phyloP scores from a whole-genome alignment of 2,888 invertebrate species.

The Sepiola atlantica region DNA sequence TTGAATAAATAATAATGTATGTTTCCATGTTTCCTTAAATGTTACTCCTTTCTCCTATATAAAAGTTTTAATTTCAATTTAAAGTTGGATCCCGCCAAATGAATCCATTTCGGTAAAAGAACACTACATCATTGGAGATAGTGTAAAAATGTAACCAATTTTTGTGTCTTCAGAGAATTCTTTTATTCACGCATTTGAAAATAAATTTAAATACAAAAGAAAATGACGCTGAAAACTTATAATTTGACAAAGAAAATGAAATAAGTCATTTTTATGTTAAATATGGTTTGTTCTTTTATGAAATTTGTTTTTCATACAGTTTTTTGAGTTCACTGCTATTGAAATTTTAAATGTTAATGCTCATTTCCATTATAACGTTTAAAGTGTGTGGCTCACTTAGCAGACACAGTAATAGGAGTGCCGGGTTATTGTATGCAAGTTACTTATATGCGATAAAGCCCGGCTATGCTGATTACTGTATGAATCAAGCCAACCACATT shows the following conservation, averaged over 20 bases:
- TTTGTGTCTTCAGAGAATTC: not conserved
- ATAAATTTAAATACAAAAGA: not conserved
- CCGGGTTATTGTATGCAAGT: too few species aligned
- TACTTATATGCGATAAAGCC: too few species aligned
- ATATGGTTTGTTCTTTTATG: not conserved
- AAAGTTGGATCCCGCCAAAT: not conserved
- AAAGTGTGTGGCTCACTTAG: too few species aligned
- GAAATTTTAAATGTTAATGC: not conserved
- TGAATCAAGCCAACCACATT: too few species aligned
- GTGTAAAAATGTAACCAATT: not conserved
- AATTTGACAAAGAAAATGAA: not conserved
- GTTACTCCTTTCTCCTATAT: not conserved
- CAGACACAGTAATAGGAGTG: too few species aligned
- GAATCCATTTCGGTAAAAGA: not conserved
- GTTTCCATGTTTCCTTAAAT: not conserved
- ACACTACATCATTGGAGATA: conserved; percentile 6
- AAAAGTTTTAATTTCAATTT: not conserved
- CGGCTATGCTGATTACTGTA: too few species aligned
- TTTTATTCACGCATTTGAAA: not conserved
- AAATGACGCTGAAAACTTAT: not conserved
- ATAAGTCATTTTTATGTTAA: not conserved
- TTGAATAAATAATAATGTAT: not conserved
- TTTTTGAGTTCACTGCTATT: not conserved
- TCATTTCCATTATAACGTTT: too few species aligned
- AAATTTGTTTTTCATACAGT: not conserved